phyloP scores from a whole-genome alignment of 2,888 invertebrate genomes.

The Gastracanthus pulcherrimus region DNA sequence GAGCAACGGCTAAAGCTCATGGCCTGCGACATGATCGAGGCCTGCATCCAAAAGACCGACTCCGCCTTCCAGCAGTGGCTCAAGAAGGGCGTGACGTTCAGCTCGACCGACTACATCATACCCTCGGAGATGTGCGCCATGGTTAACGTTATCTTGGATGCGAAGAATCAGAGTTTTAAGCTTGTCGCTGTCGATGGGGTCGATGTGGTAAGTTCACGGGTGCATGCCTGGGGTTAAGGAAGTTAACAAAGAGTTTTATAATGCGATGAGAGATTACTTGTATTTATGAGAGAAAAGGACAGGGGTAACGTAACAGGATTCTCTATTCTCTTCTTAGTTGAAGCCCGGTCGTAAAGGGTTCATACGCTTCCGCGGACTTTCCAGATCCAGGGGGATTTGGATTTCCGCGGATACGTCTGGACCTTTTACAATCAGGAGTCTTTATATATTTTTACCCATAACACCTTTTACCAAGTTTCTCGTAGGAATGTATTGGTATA shows the following conservation, averaged over 20 bases:
- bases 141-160: conserved; percentile 99
- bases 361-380: conserved; percentile 31
- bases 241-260: no score
- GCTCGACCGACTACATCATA: conserved; percentile 97
- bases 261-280: no score
- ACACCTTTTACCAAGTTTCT: conserved; percentile 11
- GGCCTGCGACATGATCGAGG: conserved; percentile 99
- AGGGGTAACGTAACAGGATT: conserved; percentile 57
- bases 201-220: conserved; percentile 88
- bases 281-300: conserved; percentile 37
- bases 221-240: background rate
- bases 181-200: conserved; percentile 97
- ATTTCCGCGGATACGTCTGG: conserved; percentile 25
- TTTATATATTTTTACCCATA: background rate
- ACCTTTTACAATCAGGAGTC: conserved; percentile 37
- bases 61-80: conserved; percentile 92
- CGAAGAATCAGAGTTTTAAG: conserved; percentile 97
- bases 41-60: conserved; percentile 95
- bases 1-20: conserved; percentile 97
- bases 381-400: background rate
- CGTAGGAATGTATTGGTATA: conserved; percentile 35
- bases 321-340: conserved; percentile 51
- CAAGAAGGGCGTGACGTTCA: conserved; percentile 89
- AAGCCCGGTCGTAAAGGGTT: conserved; percentile 50
- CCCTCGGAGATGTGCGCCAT: conserved; percentile 99